Evolutionary conservation across 2,888 invertebrate genomes (phyloP).

Genomic region (Helleia helle): DNA sequence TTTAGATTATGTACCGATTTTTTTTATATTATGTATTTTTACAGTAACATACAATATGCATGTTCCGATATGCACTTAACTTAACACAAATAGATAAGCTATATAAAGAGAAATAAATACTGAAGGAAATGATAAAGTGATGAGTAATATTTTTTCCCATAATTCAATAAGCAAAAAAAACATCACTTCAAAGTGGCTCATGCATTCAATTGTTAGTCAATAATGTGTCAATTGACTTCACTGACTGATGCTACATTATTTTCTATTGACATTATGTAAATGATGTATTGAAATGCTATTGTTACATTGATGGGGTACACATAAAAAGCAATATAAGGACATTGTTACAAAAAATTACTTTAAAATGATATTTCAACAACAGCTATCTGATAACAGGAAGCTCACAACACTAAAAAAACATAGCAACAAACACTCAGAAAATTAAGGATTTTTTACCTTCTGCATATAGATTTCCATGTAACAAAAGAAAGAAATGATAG

Average conservation of each 20-base stretch:
- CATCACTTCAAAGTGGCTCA: background rate
- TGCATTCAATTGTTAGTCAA: constrained; percentile 2
- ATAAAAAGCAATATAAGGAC: background rate
- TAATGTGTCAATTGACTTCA: background rate
- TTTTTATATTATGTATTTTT: too few relatives aligned
- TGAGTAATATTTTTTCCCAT: too few relatives aligned
- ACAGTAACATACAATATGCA: too few relatives aligned
- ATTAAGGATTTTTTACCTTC: constrained; percentile 47
- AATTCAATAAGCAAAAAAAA: background rate
- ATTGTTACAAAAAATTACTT: too few relatives aligned
- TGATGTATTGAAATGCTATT: constrained; percentile 4
- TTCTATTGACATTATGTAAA: constrained; percentile 2
- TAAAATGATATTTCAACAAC: too few relatives aligned
- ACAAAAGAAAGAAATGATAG: constrained; percentile 47
- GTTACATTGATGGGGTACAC: background rate
- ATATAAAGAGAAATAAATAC: too few relatives aligned
- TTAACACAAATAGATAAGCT: too few relatives aligned
- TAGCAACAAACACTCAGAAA: constrained; percentile 20
- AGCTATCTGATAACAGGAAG: too few relatives aligned
- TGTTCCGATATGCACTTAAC: too few relatives aligned
- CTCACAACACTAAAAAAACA: constrained; percentile 18
- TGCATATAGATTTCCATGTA: constrained; percentile 56
- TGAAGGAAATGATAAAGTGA: too few relatives aligned
- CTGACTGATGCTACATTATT: background rate
- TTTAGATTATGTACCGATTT: too few relatives aligned